These are phyloP conservation scores for Epinotia nisella DNA, from an alignment of 2,888 invertebrate species.

Conservation along the genomic window DNA sequence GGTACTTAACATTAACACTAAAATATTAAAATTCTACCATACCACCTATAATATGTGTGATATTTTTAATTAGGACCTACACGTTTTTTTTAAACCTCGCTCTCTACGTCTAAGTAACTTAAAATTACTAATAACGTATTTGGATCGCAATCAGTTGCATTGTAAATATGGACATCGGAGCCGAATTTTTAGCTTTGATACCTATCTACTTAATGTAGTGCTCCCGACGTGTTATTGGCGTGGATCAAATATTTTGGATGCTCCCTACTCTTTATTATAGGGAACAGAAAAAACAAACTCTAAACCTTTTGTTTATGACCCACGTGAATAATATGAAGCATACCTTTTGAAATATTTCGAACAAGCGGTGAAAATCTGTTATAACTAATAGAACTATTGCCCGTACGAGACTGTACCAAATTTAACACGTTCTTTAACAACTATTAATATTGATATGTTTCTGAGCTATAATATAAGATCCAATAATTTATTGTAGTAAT, in stretches of 20 bases:
- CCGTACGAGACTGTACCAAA: conserved; percentile 21
- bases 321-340: conserved; percentile 14
- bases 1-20: conserved; percentile 53
- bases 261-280: background rate
- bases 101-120: conserved; percentile 66
- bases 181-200: background rate
- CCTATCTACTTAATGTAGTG: background rate
- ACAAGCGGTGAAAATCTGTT: conserved; percentile 48
- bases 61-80: conserved; percentile 71
- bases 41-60: conserved; percentile 79
- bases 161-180: background rate
- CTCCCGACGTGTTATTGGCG: background rate
- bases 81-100: conserved; percentile 66
- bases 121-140: conserved; percentile 18
- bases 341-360: conserved; percentile 26
- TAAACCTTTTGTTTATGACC: background rate
- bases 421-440: conserved; percentile 28
- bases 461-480: conserved; percentile 74
- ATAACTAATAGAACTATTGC: conserved; percentile 31
- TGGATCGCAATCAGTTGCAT: background rate
- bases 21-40: conserved; percentile 75
- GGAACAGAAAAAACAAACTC: background rate
- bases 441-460: conserved; percentile 52
- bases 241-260: background rate
- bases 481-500: conserved; percentile 54